Evolutionary conservation across 2,113 vertebrate species (phyloP), one percentile per base, ranked within the genome.

Genomic region (Ciconia stormi): DNA sequence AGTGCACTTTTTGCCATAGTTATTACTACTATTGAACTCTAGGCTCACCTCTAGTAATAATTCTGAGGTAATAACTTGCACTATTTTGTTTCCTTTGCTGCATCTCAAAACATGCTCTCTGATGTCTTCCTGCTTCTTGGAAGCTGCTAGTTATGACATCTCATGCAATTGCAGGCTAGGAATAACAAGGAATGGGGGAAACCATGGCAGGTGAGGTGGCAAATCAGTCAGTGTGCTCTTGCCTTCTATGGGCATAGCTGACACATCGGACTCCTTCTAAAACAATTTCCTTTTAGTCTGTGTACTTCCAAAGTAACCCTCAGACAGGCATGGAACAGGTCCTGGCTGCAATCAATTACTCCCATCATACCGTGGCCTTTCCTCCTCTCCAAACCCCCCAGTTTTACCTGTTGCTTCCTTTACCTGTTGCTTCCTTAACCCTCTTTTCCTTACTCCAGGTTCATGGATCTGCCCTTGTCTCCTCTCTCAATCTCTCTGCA

Each of bases 401-500:
- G 12, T 90, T 74, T 87, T 50, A 91, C 50, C 73, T 70, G 1
- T 44, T 86, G n/a, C 34, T 88, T 86, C 82, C 71, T 90, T 81
- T 50, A 91, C 50, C 73, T 70, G 1, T 44, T 86, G n/a, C 34
- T 88, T 86, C 82, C 71, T 90, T 81, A 93, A 76, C 16, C 23
- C 49, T 55, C 15, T 81, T 76, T 67, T 76, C 23, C 52, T 66
- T 34, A 38, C 20, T 83, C 49, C 46, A 52, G 59, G 46, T 16
- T 80, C 38, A 5, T 22, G 55, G 53, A 86, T 96, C 49, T 90
- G 50, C 76, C 36, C 49, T 94, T 67, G 61, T 77, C 23, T 90
- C n/a, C 71, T 94, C 56, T 34, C 56, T 86, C 18, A 8, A 53
- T 42, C 61, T 97, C 81, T 96, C 78, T 95, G 76, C 62, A 67